Evolutionary conservation across 2,797 vertebrate genomes (phyloP).

Genomic region (Notamacropus eugenii): DNA sequence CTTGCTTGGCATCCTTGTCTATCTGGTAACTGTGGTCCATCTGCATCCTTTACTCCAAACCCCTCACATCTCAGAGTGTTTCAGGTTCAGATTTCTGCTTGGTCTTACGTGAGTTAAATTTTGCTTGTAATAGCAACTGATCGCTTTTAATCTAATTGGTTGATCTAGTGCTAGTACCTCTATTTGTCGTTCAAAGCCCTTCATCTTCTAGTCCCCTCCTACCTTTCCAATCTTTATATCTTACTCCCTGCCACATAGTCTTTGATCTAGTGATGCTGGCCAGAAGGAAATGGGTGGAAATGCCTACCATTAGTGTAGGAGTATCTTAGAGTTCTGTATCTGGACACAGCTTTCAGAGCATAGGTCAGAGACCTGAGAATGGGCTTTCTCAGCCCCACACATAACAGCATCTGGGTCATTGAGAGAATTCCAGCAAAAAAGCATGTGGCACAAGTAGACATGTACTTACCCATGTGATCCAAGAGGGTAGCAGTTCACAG

Average conservation of each 20-base stretch:
- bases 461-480: neutral
- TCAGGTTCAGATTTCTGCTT: too few relatives aligned
- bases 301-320: neutral
- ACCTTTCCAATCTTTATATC: neutral
- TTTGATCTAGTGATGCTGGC: neutral
- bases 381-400: neutral
- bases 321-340: neutral
- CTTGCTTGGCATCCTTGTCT: neutral
- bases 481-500: neutral
- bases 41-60: neutral
- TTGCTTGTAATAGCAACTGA: neutral
- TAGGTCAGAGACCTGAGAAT: neutral
- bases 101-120: neutral
- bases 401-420: neutral
- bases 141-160: neutral
- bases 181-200: neutral
- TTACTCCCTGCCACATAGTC: neutral
- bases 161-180: neutral
- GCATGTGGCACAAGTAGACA: neutral
- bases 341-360: neutral
- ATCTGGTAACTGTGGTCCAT: neutral
- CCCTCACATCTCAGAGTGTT: too few relatives aligned
- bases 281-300: neutral
- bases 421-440: neutral
- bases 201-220: neutral